Evolutionary conservation across 1,140 invertebrate species (phyloP), one percentile per base, ranked within the genome.

Genomic region (Euglossa dilemma): DNA sequence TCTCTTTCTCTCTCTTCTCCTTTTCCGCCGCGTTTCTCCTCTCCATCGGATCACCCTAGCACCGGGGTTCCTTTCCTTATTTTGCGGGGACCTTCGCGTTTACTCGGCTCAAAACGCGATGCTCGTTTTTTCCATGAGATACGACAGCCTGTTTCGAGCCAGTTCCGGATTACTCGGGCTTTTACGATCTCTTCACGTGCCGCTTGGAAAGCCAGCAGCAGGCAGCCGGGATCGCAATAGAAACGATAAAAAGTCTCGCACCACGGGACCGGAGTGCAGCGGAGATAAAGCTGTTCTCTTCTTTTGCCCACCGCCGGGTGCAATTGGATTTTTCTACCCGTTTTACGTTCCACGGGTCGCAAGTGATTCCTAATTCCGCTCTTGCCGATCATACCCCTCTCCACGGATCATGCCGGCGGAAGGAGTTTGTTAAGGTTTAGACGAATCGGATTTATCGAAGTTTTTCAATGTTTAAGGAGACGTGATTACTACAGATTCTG

Each of bases 131-230:
- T 72, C 57, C 61, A 54, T 64, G 79, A 83, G 86, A 82, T 83
- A 83, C 86, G 83, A 85, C 78, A 79, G 79, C 64, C 80, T 79
- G 79, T 88, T 83, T 54, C 75, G n/a, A 88, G 61, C 86, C 79
- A 88, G 86, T 85, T 88, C 75, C 87, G 83, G 87, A 88, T 88
- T 88, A 88, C 83, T 72, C 50, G 52, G 25, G 43, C 79, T 69
- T 85, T 85, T 82, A 82, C 86, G 78, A 82, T 85, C 75, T 70
- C 72, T 64, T 12, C 50, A 72, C n/a, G 73, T 20, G 52, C 61
- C 25, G 70, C 57, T 71, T 54, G 80, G 47, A 80, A 61, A 71
- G 47, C 85, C 57, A 25, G 52, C 50, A 43, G 70, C 28, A 43
- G 45, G 11, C 20, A 52, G 36, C 36, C 36, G 36, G 54, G 50